Evolutionary conservation across 2,113 vertebrate species (phyloP).

Genomic region (Nothobranchius kuhntae): DNA sequence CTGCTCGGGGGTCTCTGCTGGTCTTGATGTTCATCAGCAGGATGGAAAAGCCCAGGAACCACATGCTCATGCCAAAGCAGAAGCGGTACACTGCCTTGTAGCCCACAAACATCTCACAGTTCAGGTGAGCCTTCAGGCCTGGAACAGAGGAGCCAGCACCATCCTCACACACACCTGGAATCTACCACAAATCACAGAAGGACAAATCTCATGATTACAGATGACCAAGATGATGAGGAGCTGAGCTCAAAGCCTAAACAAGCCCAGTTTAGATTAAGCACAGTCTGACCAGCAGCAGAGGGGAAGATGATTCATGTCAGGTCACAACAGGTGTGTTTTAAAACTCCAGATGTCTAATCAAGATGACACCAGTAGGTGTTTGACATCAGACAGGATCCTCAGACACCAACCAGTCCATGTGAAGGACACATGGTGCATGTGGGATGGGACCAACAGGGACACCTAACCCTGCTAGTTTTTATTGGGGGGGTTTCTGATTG

Average conservation of each 20-base stretch:
- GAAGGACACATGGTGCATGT: too few species aligned
- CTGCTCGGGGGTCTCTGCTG: conserved; percentile 86
- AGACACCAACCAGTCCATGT: too few species aligned
- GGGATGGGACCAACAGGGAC: too few species aligned
- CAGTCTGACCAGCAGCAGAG: too few species aligned
- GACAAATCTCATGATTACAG: background rate
- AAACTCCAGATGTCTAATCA: too few species aligned
- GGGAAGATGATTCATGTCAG: too few species aligned
- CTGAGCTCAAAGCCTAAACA: background rate
- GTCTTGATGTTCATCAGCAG: conserved; percentile 89
- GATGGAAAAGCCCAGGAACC: conserved; percentile 85
- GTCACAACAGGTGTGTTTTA: too few species aligned
- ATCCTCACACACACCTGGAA: conserved; percentile 91
- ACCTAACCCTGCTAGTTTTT: too few species aligned
- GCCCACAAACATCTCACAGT: conserved; percentile 88
- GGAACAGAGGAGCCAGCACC: conserved; percentile 73
- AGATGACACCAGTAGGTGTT: too few species aligned
- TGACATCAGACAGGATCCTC: too few species aligned
- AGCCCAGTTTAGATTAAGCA: too few species aligned
- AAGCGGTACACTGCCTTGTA: conserved; percentile 93
- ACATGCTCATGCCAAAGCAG: conserved; percentile 90
- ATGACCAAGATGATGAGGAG: background rate
- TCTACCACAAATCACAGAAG: conserved; percentile 70
- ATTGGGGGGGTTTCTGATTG: too few species aligned
- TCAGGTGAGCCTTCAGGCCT: conserved; percentile 68